phyloP scores from a whole-genome alignment of 1,140 invertebrate genomes.

The Drosophila nebulosa region DNA sequence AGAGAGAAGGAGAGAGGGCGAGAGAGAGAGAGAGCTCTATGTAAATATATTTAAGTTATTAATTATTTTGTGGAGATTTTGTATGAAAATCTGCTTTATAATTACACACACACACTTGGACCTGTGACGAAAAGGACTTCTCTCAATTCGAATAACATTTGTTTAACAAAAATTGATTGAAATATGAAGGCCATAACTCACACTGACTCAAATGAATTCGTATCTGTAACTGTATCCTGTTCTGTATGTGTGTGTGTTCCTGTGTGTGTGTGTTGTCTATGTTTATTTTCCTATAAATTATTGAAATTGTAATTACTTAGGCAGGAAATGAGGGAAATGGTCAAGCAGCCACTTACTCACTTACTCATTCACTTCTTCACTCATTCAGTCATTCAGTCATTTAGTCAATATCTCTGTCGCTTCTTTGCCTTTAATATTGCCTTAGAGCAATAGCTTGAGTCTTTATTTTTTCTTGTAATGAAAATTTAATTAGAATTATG shows the following conservation, averaged over 20 bases:
- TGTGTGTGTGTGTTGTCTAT: conserved; percentile 29
- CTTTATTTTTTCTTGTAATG: conserved; percentile 40
- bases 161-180: conserved; percentile 67
- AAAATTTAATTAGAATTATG: conserved; percentile 65
- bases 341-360: conserved; percentile 16
- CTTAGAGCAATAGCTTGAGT: neutral
- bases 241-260: too few species aligned
- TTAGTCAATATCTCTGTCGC: neutral
- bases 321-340: conserved; percentile 50
- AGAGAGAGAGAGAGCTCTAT: conserved; percentile 45
- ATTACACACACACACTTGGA: conserved; percentile 37
- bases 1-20: neutral
- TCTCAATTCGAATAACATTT: conserved; percentile 60
- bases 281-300: conserved; percentile 73
- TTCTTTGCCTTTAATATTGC: neutral
- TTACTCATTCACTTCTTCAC: neutral
- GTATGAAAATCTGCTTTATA: conserved; percentile 33
- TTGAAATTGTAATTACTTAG: conserved; percentile 75
- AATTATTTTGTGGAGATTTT: conserved; percentile 68
- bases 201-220: neutral
- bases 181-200: conserved; percentile 33
- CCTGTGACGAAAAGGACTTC: neutral
- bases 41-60: conserved; percentile 71
- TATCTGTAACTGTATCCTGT: conserved; percentile 27
- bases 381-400: neutral